Evolutionary conservation across 2,113 vertebrate genomes (phyloP).

Genomic region (Planiliza haematocheilus): DNA sequence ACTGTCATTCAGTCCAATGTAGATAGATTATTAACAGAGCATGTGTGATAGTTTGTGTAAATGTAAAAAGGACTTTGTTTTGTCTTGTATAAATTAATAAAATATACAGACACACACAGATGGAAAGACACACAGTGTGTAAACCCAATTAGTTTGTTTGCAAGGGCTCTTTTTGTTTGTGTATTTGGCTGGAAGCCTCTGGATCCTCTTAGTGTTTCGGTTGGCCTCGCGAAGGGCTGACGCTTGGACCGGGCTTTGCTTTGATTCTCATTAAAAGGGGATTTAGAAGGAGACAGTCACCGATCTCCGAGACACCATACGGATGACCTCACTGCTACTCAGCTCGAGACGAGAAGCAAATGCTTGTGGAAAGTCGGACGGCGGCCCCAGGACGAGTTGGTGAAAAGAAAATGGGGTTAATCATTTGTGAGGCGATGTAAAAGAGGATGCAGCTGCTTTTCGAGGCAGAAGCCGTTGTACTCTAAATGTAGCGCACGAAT

Average conservation of each 20-base stretch:
- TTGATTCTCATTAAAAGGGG: constrained; percentile 61
- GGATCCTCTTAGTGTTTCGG: constrained; percentile 20
- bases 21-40: too few species aligned
- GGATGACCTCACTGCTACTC: constrained; percentile 33
- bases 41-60: too few species aligned
- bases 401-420: neutral
- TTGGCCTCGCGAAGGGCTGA: constrained; percentile 28
- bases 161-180: neutral
- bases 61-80: neutral
- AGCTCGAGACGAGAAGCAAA: constrained; percentile 15
- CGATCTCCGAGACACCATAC: constrained; percentile 35
- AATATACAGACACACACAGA: neutral
- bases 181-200: neutral
- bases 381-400: neutral
- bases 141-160: constrained; percentile 2
- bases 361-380: neutral
- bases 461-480: too few species aligned
- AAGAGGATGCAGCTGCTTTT: neutral
- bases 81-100: neutral
- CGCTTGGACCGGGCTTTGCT: constrained; percentile 26
- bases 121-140: neutral
- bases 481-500: too few species aligned
- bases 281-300: constrained; percentile 53
- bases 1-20: too few species aligned
- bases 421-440: neutral